These are phyloP conservation scores for Phasianus colchicus DNA, from an alignment of 2,113 vertebrate species.

Conservation along the genomic window DNA sequence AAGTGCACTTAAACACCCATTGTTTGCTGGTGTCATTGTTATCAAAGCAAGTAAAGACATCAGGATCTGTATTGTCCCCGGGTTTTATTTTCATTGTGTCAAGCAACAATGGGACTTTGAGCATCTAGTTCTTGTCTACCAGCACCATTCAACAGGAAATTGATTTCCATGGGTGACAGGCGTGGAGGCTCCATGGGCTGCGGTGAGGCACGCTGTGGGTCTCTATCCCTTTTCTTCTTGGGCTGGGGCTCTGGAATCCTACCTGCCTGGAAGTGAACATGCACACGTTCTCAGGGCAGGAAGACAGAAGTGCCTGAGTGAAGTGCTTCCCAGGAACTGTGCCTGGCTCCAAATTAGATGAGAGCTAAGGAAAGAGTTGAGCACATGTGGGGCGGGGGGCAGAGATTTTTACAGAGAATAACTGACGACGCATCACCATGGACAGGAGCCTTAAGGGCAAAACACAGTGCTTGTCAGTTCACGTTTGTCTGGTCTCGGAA, in stretches of 20 bases:
- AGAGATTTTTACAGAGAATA: slow-evolving; percentile 46
- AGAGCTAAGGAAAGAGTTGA: not conserved
- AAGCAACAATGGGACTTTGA: slow-evolving; percentile 61
- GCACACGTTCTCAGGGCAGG: not conserved
- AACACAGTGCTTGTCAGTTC: slow-evolving; percentile 76
- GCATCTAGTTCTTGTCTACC: slow-evolving; percentile 68
- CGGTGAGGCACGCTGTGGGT: not conserved
- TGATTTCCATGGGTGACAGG: slow-evolving; percentile 69
- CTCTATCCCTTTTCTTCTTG: not conserved
- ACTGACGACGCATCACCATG: slow-evolving; percentile 41
- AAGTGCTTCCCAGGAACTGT: not conserved
- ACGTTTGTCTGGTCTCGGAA: slow-evolving; percentile 58
- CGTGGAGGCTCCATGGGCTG: not conserved
- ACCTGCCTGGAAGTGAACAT: not conserved
- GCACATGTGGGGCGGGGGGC: not conserved
- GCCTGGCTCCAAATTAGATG: not conserved
- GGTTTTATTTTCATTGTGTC: slow-evolving; percentile 69
- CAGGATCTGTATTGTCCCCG: slow-evolving; percentile 60
- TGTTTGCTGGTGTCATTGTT: slow-evolving; percentile 75
- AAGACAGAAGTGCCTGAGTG: not conserved
- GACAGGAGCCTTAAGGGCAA: slow-evolving; percentile 77
- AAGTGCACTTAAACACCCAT: slow-evolving; percentile 68
- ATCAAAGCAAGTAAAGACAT: slow-evolving; percentile 75
- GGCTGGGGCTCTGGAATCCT: not conserved
- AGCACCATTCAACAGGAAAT: slow-evolving; percentile 61